A percentile compares a stretch with the other conserved stretches of the same genome.
These are phyloP conservation scores for Drosophila melanosoma DNA, from an alignment of 2,888 invertebrate genomes.

Conservation along the genomic window DNA sequence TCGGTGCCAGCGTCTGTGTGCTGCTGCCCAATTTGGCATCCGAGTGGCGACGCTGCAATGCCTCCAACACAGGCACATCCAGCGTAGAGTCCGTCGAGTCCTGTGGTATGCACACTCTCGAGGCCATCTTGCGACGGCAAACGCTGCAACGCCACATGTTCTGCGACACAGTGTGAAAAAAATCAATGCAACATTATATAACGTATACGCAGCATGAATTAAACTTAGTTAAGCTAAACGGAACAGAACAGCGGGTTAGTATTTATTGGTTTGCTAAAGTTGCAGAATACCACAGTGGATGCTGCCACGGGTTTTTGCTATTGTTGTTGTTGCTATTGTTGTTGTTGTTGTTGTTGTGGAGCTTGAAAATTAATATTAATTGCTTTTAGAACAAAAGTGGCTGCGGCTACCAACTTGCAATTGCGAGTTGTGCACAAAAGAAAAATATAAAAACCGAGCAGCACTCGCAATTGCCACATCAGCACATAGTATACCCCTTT, in stretches of 20 bases:
- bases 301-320: neutral
- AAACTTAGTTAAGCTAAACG: conserved; percentile 47
- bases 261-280: conserved; percentile 57
- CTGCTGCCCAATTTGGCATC: conserved; percentile 89
- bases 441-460: conserved; percentile 3
- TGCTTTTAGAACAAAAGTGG: conserved; percentile 71
- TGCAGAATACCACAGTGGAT: conserved; percentile 30
- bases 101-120: conserved; percentile 90
- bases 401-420: conserved; percentile 18
- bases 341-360: conserved; percentile 13
- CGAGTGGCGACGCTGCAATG: conserved; percentile 92
- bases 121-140: conserved; percentile 93
- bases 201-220: conserved; percentile 53
- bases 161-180: conserved; percentile 83
- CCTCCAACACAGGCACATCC: conserved; percentile 92
- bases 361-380: conserved; percentile 75
- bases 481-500: conserved; percentile 18
- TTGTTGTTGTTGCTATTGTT: conserved; percentile 8
- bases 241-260: conserved; percentile 33
- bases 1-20: conserved; percentile 85
- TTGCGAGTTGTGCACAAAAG: conserved; percentile 11
- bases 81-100: conserved; percentile 94
- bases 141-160: conserved; percentile 95
- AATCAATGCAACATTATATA: conserved; percentile 46
- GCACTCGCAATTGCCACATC: conserved; percentile 15